Percentiles rank a stretch among this genome's conserved stretches.
phyloP scores from a whole-genome alignment of 2,797 vertebrate genomes.

The Agapornis canus region DNA sequence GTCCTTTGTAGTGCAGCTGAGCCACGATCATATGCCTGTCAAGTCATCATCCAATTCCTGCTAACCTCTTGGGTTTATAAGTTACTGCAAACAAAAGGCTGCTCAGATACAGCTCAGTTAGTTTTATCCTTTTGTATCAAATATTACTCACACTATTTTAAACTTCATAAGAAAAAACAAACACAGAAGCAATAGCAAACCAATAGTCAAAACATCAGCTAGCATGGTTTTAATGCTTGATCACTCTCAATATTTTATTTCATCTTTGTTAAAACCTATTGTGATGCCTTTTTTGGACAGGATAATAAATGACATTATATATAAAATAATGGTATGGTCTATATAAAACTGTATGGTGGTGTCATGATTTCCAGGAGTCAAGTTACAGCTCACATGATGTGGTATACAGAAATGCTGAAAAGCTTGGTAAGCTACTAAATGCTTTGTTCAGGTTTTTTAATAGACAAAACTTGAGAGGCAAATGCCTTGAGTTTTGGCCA shows the following conservation, averaged over 20 bases:
- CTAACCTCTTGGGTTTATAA: not conserved
- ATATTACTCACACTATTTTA: not conserved
- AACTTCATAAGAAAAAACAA: not conserved
- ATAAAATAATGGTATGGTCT: not conserved
- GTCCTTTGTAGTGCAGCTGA: not conserved
- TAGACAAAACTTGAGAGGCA: not conserved
- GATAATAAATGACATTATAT: not conserved
- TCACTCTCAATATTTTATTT: not conserved
- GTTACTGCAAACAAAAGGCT: not conserved
- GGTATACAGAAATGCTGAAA: not conserved
- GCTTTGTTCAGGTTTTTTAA: not conserved
- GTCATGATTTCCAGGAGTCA: not conserved
- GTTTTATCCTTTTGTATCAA: not conserved
- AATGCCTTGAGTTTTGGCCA: not conserved
- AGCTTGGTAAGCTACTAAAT: not conserved
- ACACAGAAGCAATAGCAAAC: not conserved
- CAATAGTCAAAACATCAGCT: not conserved
- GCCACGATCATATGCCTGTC: not conserved
- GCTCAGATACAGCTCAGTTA: not conserved
- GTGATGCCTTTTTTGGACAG: not conserved
- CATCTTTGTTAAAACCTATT: not conserved
- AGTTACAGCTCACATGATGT: not conserved
- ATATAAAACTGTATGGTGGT: not conserved
- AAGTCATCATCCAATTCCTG: not conserved
- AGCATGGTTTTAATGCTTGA: accelerated